Conservation (phyloP, 2,113 vertebrate genomes). For the Microtus richardsoni region DNA sequence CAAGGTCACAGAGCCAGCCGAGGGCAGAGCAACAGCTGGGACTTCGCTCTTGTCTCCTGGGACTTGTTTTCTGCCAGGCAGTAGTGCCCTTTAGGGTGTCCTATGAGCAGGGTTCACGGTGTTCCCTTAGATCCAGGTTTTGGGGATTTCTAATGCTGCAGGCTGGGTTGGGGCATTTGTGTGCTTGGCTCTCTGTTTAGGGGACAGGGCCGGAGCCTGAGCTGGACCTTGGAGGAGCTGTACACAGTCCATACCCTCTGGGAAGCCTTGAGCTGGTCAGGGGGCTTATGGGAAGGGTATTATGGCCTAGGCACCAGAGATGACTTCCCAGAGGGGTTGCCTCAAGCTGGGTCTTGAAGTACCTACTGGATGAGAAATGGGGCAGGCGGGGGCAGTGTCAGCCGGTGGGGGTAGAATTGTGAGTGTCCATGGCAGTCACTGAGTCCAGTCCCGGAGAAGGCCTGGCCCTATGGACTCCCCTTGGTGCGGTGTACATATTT, state of each 20-base stretch:
- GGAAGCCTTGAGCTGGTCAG: neutral
- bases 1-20: neutral
- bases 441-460: neutral
- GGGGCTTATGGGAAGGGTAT: neutral
- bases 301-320: neutral
- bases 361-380: too few species aligned
- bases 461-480: neutral
- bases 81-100: neutral
- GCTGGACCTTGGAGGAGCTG: neutral
- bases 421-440: neutral
- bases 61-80: neutral
- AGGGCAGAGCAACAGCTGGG: neutral
- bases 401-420: rapidly evolving
- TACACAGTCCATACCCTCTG: too few species aligned
- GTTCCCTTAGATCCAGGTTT: neutral
- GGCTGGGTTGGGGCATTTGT: neutral
- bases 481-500: rapidly evolving
- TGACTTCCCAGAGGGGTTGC: neutral
- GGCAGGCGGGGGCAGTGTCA: too few species aligned
- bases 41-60: neutral
- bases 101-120: rapidly evolving
- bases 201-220: too few species aligned
- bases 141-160: neutral
- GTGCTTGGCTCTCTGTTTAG: too few species aligned
- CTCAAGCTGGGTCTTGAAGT: neutral